Conservation (phyloP, 2,888 invertebrate genomes). For the Congeria kusceri region DNA sequence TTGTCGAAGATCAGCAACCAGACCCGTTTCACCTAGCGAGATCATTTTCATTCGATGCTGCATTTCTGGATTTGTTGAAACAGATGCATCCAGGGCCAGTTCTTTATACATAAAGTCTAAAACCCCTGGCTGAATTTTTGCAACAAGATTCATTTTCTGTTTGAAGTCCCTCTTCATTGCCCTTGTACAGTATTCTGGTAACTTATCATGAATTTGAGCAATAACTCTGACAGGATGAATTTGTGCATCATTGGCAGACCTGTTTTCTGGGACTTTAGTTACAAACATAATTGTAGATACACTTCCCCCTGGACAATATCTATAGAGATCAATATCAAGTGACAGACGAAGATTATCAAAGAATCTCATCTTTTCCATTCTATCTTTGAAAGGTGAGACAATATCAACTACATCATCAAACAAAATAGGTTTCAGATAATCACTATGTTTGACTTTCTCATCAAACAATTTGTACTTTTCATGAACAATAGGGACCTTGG, state of each 20-base stretch:
- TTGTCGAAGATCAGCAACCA: conserved; percentile 30
- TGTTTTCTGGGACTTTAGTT: conserved; percentile 5
- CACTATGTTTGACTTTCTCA: neutral
- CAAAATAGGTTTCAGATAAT: conserved; percentile 18
- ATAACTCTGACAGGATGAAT: conserved; percentile 4
- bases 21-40: conserved; percentile 35
- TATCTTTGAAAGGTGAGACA: conserved; percentile 16
- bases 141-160: conserved; percentile 24
- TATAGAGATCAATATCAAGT: conserved; percentile 13
- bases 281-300: conserved; percentile 18
- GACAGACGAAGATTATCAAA: conserved; percentile 5
- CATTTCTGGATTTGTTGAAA: conserved; percentile 29
- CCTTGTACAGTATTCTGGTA: conserved; percentile 50
- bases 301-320: conserved; percentile 32
- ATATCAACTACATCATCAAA: conserved; percentile 35
- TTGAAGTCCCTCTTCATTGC: conserved; percentile 31
- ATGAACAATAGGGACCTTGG: conserved; percentile 4
- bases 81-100: conserved; percentile 44
- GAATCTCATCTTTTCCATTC: conserved; percentile 7
- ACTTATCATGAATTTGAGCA: conserved; percentile 9
- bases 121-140: conserved; percentile 29
- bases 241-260: conserved; percentile 1
- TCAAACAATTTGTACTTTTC: conserved; percentile 23
- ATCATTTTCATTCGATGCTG: conserved; percentile 28
- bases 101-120: conserved; percentile 41